A percentile compares a stretch with the other conserved stretches of the same genome.
Conservation (phyloP, 2,113 vertebrate species). For the Tachysurus vachellii region DNA sequence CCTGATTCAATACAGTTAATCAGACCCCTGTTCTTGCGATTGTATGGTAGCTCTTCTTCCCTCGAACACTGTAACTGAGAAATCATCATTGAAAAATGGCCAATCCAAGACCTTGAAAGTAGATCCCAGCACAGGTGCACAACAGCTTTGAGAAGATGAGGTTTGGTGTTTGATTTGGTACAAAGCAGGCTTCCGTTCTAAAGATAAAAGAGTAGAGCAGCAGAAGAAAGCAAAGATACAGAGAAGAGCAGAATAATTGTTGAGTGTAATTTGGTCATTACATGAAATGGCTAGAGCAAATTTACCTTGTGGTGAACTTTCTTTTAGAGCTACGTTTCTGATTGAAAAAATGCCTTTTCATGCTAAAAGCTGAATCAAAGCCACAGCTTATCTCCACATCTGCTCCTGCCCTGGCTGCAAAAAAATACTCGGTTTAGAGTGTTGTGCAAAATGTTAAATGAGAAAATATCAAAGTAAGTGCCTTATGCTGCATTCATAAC, state of each 20-base stretch:
- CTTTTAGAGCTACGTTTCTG: not conserved
- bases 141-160: constrained; percentile 9
- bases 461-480: not conserved
- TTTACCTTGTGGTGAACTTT: not conserved
- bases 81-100: constrained; percentile 22
- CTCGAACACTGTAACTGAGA: constrained; percentile 13
- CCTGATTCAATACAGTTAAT: constrained; percentile 23
- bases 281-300: not conserved
- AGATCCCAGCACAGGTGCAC: constrained; percentile 42
- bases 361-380: not conserved
- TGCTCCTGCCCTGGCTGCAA: not conserved
- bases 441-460: not conserved
- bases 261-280: not conserved
- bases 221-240: constrained; percentile 16
- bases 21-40: constrained; percentile 14
- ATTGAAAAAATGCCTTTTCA: not conserved
- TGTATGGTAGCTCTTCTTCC: constrained; percentile 20
- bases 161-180: constrained; percentile 42
- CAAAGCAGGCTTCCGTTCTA: constrained; percentile 24
- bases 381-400: not conserved
- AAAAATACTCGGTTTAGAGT: not conserved
- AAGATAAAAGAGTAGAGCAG: constrained; percentile 39
- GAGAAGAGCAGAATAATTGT: constrained; percentile 17
- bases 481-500: not conserved
- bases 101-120: constrained; percentile 36